phyloP scores from a whole-genome alignment of 2,888 invertebrate species.

The Drosophila paramelanica region DNA sequence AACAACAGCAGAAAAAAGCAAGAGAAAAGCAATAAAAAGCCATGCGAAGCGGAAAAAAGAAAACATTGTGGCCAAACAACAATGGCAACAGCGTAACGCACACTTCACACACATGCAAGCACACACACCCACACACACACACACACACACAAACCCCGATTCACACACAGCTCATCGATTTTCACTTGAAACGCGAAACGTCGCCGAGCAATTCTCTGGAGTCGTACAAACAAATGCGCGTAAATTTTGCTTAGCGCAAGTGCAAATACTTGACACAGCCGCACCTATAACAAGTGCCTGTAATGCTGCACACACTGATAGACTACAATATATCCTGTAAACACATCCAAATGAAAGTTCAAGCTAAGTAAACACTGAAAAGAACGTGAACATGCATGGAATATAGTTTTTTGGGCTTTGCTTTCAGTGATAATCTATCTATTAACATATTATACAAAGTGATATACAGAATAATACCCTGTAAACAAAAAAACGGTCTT shows the following conservation, averaged over 20 bases:
- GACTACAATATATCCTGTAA: constrained; percentile 11
- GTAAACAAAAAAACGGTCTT: too few relatives aligned
- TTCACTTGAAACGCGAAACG: constrained; percentile 69
- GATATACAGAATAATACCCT: too few relatives aligned
- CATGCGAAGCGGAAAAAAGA: constrained; percentile 71
- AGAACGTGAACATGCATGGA: too few relatives aligned
- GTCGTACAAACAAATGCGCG: constrained; percentile 80
- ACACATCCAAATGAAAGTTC: too few relatives aligned
- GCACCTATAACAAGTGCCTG: constrained; percentile 57
- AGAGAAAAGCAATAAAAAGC: constrained; percentile 76
- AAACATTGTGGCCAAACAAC: constrained; percentile 77
- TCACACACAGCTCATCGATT: constrained; percentile 64
- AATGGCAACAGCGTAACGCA: constrained; percentile 63
- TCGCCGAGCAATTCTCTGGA: constrained; percentile 60
- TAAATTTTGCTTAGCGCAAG: constrained; percentile 80
- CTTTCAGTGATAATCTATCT: not conserved
- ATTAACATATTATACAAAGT: too few relatives aligned
- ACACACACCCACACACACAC: constrained; percentile 16
- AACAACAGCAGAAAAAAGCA: constrained; percentile 33
- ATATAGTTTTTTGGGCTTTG: not conserved
- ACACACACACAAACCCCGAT: constrained; percentile 14
- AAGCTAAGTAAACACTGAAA: not conserved
- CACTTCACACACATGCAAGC: constrained; percentile 42
- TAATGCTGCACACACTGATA: not conserved
- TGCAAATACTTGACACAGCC: constrained; percentile 78